Percentiles rank a stretch among this genome's conserved stretches.
phyloP scores from a whole-genome alignment of 2,797 vertebrate species.

The Borostomias antarcticus region DNA sequence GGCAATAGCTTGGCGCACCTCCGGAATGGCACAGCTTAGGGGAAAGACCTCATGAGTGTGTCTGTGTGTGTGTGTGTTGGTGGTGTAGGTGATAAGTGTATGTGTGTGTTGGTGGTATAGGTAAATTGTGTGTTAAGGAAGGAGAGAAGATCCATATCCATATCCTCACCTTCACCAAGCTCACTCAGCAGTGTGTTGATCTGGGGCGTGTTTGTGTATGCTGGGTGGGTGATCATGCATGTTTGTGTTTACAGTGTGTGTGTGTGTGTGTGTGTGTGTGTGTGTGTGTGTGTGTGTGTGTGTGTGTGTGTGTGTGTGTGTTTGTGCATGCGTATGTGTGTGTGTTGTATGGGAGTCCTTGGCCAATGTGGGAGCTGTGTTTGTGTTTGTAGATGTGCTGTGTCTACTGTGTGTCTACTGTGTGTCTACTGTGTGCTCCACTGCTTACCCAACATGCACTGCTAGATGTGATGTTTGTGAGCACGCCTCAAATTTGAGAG shows the following conservation, averaged over 20 bases:
- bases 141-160: too few species aligned
- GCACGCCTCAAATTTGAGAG: not conserved
- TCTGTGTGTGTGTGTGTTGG: too few species aligned
- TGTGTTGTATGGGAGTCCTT: constrained; percentile 5
- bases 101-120: too few species aligned
- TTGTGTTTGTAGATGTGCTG: not conserved
- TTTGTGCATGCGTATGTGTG: too few species aligned
- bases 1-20: too few species aligned
- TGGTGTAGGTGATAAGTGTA: too few species aligned
- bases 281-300: not conserved
- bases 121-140: too few species aligned
- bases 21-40: too few species aligned
- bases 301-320: constrained; percentile 16
- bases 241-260: not conserved
- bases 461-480: not conserved
- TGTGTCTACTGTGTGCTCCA: too few species aligned
- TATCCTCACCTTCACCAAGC: too few species aligned
- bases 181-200: too few species aligned
- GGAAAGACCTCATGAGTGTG: too few species aligned
- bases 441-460: not conserved
- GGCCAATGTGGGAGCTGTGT: not conserved
- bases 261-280: constrained; percentile 8
- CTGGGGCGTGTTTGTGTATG: not conserved
- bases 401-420: not conserved
- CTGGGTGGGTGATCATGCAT: not conserved